Conservation (phyloP, 2,113 vertebrate genomes). For the Neolamprologus hecqui region DNA sequence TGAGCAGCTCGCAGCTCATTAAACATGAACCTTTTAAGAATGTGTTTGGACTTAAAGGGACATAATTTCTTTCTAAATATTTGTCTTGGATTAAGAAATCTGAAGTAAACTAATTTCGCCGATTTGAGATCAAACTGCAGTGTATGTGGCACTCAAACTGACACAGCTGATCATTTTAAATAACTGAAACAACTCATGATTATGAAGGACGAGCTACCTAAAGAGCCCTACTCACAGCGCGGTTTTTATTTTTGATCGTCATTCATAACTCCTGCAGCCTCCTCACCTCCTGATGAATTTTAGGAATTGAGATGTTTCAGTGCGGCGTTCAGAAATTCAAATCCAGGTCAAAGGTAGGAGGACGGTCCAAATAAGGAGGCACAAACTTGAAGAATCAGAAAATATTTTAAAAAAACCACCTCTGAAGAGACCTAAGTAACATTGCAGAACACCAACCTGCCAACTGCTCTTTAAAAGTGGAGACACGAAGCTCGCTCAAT, state of each 20-base stretch:
- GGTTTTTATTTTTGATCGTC: background rate
- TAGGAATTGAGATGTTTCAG: background rate
- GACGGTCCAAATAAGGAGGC: background rate
- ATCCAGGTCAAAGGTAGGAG: background rate
- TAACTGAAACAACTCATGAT: background rate
- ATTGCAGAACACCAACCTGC: background rate
- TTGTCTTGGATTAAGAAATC: background rate
- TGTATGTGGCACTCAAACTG: background rate
- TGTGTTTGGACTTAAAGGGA: background rate
- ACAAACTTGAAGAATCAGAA: background rate
- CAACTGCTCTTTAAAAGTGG: rapidly evolving
- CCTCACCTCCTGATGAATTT: background rate
- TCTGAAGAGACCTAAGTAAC: background rate
- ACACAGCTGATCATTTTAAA: background rate
- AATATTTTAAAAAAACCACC: background rate
- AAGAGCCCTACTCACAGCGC: rapidly evolving
- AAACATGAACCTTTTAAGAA: background rate
- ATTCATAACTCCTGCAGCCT: background rate
- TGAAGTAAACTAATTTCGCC: background rate
- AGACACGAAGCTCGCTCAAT: background rate
- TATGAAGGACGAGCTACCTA: background rate
- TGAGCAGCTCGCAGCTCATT: background rate
- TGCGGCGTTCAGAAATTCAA: background rate
- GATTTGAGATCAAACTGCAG: background rate
- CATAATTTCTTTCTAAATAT: background rate